A percentile compares a stretch with the other conserved stretches of the same genome.
These are phyloP conservation scores for Apantesis nais DNA, from an alignment of 2,888 invertebrate genomes.

Conservation along the genomic window DNA sequence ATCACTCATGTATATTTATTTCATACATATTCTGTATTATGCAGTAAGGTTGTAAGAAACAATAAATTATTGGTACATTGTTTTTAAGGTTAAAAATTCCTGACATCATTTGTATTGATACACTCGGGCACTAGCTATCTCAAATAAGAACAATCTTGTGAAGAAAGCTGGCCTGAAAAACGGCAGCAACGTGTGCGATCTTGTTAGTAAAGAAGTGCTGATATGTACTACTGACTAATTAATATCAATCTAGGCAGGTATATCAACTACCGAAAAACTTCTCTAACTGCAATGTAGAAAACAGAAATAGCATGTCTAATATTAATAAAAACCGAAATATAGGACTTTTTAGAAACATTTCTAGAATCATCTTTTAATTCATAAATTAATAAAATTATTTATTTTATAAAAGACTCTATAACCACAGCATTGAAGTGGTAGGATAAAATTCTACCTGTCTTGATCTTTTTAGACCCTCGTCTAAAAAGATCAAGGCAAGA, in stretches of 20 bases:
- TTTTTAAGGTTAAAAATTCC: too few species aligned
- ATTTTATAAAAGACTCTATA: neutral
- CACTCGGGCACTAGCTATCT: neutral
- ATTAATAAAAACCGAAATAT: too few species aligned
- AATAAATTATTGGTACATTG: neutral
- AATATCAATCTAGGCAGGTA: neutral
- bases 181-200: neutral
- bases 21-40: conserved; percentile 33
- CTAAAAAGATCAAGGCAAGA: too few species aligned
- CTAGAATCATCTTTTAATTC: neutral
- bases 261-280: neutral
- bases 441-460: too few species aligned
- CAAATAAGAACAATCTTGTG: neutral
- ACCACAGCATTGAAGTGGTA: too few species aligned
- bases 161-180: neutral
- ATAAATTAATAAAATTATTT: neutral
- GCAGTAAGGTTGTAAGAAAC: conserved; percentile 20
- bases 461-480: neutral
- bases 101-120: neutral
- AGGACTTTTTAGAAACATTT: neutral
- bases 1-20: conserved; percentile 32
- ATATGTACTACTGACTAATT: too few species aligned
- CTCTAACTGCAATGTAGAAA: too few species aligned
- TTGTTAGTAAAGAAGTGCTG: neutral
- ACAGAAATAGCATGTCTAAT: too few species aligned